Conservation (phyloP, 1,140 invertebrate genomes). For the Sipha flava region DNA sequence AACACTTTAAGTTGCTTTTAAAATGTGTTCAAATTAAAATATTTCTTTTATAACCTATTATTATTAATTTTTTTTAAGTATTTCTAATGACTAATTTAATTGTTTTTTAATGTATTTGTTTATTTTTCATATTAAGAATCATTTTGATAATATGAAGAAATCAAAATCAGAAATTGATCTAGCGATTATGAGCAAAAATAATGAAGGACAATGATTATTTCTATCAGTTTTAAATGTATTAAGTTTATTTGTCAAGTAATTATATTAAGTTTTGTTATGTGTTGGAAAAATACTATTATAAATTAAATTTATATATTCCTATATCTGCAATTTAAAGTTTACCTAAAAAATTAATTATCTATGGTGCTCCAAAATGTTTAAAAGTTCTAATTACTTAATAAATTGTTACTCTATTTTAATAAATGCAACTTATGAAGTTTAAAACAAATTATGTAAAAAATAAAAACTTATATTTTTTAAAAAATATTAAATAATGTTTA, state of each 20-base stretch:
- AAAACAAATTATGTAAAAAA: too few relatives aligned
- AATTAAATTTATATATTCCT: background rate
- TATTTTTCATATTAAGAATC: background rate
- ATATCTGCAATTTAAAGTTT: background rate
- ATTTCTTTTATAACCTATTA: too few relatives aligned
- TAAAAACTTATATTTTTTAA: background rate
- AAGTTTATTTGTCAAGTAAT: background rate
- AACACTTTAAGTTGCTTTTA: too few relatives aligned
- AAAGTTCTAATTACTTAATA: background rate
- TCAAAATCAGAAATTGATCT: background rate
- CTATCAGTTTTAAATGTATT: background rate
- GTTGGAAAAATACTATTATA: background rate
- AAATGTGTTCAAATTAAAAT: too few relatives aligned
- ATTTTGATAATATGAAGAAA: background rate
- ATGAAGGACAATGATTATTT: background rate
- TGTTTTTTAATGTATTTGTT: background rate
- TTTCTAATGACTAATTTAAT: background rate
- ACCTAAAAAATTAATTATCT: background rate
- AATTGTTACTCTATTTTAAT: background rate
- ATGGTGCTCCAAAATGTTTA: background rate
- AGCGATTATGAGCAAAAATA: background rate
- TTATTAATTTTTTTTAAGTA: too few relatives aligned
- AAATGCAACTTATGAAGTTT: too few relatives aligned
- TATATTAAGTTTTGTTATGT: background rate
- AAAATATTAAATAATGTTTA: too few relatives aligned